phyloP scores from a whole-genome alignment of 2,888 invertebrate species.

The Eristalis tenax region DNA sequence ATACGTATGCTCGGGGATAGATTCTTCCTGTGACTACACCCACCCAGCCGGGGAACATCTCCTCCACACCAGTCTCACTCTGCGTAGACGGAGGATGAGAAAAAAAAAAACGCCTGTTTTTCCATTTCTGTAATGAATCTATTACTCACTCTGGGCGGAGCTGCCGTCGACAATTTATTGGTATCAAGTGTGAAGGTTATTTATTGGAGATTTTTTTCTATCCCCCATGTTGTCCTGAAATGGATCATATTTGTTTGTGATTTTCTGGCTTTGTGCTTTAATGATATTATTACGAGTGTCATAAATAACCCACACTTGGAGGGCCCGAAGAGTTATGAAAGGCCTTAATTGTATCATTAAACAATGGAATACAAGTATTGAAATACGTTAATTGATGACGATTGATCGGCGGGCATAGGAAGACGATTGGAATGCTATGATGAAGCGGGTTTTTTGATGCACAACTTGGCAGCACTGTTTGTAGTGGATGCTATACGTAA shows the following conservation, averaged over 20 bases:
- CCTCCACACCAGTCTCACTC: neutral
- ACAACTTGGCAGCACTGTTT: too few relatives aligned
- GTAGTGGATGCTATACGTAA: too few relatives aligned
- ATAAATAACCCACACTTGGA: constrained; percentile 46
- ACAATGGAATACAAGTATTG: constrained; percentile 17
- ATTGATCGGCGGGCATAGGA: neutral
- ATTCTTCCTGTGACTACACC: neutral
- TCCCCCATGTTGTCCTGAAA: constrained; percentile 27
- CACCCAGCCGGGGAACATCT: neutral
- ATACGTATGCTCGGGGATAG: constrained; percentile 4
- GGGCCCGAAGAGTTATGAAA: constrained; percentile 18
- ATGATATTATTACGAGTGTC: constrained; percentile 46
- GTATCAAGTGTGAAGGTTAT: constrained; percentile 56
- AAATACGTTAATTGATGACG: neutral
- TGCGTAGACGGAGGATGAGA: neutral
- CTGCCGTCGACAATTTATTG: constrained; percentile 62
- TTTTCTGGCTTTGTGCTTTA: constrained; percentile 41
- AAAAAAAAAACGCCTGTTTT: constrained; percentile 14
- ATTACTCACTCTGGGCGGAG: constrained; percentile 41
- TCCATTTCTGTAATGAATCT: constrained; percentile 55
- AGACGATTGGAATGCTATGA: neutral
- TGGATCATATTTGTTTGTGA: constrained; percentile 60
- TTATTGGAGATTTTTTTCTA: constrained; percentile 49
- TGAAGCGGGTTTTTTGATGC: too few relatives aligned
- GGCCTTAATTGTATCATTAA: constrained; percentile 38